A percentile compares a stretch with the other conserved stretches of the same genome.
Conservation (phyloP, 1,140 invertebrate species). For the Drosophila tsacasi region DNA sequence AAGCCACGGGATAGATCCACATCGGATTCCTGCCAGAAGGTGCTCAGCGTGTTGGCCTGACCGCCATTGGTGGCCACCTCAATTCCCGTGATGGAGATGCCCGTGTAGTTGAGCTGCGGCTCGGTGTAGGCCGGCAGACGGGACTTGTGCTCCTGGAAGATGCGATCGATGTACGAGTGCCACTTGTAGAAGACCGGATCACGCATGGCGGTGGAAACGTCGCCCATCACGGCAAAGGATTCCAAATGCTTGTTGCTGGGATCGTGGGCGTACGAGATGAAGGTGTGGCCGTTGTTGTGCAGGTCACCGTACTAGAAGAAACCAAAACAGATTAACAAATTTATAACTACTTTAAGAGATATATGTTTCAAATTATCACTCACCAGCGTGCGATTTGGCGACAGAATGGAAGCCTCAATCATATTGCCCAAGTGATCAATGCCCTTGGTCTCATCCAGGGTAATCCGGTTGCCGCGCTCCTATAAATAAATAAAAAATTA, state of each 20-base stretch:
- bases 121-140: slow-evolving; percentile 88
- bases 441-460: slow-evolving; percentile 89
- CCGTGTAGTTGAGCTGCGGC: slow-evolving; percentile 87
- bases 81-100: slow-evolving; percentile 87
- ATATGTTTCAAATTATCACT: slow-evolving; percentile 52
- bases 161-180: slow-evolving; percentile 92
- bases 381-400: slow-evolving; percentile 89
- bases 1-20: slow-evolving; percentile 91
- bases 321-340: background rate
- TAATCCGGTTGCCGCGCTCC: slow-evolving; percentile 86
- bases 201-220: slow-evolving; percentile 91
- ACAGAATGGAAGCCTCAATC: slow-evolving; percentile 90
- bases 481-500: background rate
- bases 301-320: slow-evolving; percentile 88
- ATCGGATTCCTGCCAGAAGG: slow-evolving; percentile 91
- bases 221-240: slow-evolving; percentile 89
- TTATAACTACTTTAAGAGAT: too few species aligned
- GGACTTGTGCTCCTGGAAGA: slow-evolving; percentile 92
- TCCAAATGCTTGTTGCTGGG: slow-evolving; percentile 90
- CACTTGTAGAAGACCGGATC: slow-evolving; percentile 95
- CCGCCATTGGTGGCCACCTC: slow-evolving; percentile 86
- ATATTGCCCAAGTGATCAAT: slow-evolving; percentile 93
- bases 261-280: slow-evolving; percentile 90
- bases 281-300: slow-evolving; percentile 90
- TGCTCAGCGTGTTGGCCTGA: slow-evolving; percentile 87